These are phyloP conservation scores for Ophioderma brevispina DNA, from an alignment of 35 echinoderm and acorn worm genomes.

Conservation along the genomic window DNA sequence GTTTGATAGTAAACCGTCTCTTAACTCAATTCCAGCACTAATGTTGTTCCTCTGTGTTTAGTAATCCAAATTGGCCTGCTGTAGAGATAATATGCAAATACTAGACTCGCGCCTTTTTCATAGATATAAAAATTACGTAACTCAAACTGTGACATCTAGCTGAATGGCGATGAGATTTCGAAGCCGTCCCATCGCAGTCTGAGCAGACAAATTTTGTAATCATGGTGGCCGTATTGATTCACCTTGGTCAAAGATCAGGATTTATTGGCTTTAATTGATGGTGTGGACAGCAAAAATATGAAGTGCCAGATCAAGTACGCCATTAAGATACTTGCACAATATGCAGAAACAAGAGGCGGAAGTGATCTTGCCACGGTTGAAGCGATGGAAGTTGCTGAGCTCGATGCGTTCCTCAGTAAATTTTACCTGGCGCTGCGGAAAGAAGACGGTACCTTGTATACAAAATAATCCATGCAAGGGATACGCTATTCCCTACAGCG, in stretches of 20 bases:
- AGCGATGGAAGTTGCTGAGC: neutral
- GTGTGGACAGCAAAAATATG: conserved; percentile 18
- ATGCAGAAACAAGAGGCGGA: neutral
- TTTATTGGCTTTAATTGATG: neutral
- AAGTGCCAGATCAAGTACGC: conserved; percentile 48
- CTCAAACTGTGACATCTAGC: too few species aligned
- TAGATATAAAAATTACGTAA: too few species aligned
- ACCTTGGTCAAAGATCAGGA: neutral
- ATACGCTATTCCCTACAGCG: conserved; percentile 54
- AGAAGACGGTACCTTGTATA: conserved; percentile 50
- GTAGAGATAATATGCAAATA: too few species aligned
- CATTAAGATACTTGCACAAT: neutral
- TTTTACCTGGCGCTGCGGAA: conserved; percentile 34
- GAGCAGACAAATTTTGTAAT: neutral
- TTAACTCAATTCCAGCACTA: too few species aligned
- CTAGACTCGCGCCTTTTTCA: too few species aligned
- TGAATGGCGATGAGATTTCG: too few species aligned
- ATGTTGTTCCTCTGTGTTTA: too few species aligned
- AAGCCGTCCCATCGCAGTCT: too few species aligned
- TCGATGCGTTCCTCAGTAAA: conserved; percentile 21
- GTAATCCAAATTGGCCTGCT: too few species aligned
- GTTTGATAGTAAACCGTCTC: neutral
- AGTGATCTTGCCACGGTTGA: neutral
- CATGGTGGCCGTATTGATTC: neutral
- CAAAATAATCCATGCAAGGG: conserved; percentile 56